phyloP scores from a whole-genome alignment of 2,888 invertebrate genomes.

The Microplitis deprimator region DNA sequence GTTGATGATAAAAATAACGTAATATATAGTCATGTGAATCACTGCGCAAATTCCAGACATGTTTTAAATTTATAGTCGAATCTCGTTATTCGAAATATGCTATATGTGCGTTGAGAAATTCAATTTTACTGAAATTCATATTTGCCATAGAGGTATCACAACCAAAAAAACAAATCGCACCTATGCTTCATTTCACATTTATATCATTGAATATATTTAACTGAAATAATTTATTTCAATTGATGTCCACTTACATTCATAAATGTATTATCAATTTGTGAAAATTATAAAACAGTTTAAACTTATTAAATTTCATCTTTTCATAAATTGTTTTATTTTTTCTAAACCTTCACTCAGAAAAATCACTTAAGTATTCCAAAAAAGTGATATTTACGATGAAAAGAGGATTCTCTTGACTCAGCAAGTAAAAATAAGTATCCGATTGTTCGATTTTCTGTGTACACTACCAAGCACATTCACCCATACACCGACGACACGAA shows the following conservation, averaged over 20 bases:
- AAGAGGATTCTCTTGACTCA: conserved; percentile 15
- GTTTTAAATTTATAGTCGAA: conserved; percentile 28
- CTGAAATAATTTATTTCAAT: not conserved
- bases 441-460: conserved; percentile 17
- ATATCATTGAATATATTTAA: conserved; percentile 2
- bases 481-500: not conserved
- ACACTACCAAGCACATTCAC: not conserved
- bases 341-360: not conserved
- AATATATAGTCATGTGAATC: conserved; percentile 12
- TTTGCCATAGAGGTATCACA: not conserved
- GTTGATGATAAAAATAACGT: conserved; percentile 16
- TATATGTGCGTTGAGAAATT: conserved; percentile 8
- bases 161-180: not conserved
- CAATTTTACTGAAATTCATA: conserved; percentile 31
- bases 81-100: conserved; percentile 32
- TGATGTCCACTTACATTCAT: not conserved
- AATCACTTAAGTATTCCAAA: not conserved
- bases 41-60: conserved; percentile 28
- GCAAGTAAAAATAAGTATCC: conserved; percentile 17
- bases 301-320: not conserved
- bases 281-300: not conserved
- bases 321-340: too few relatives aligned
- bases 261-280: not conserved
- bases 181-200: not conserved
- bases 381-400: conserved; percentile 11